A percentile compares a stretch with the other conserved stretches of the same genome.
These are phyloP conservation scores for Aythya fuligula DNA, from an alignment of 2,797 vertebrate genomes.

Conservation along the genomic window DNA sequence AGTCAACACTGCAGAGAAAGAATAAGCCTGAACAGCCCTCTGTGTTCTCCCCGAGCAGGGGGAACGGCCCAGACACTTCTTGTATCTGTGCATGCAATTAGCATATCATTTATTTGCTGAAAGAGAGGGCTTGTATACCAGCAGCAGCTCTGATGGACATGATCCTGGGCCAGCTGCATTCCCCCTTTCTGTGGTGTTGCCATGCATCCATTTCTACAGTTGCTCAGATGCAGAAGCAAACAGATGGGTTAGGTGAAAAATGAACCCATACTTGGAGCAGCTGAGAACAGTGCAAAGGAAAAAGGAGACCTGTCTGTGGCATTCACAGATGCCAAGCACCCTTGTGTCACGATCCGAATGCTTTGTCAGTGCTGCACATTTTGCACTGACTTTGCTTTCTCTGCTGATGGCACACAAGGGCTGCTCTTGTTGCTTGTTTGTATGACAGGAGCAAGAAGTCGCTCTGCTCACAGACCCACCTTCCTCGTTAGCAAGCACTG, in stretches of 20 bases:
- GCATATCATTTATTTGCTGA: neutral
- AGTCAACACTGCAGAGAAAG: neutral
- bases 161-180: fast-evolving
- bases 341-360: fast-evolving
- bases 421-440: neutral
- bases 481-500: neutral
- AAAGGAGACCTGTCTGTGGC: neutral
- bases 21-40: neutral
- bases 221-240: neutral
- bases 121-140: neutral
- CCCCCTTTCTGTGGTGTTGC: fast-evolving
- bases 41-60: neutral
- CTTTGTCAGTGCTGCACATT: fast-evolving
- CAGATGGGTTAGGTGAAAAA: neutral
- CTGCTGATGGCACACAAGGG: fast-evolving
- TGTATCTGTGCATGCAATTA: neutral
- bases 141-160: neutral
- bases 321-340: neutral
- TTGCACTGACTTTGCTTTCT: fast-evolving
- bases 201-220: fast-evolving
- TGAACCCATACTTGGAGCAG: neutral
- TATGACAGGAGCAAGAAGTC: neutral
- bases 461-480: neutral
- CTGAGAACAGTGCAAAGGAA: neutral
- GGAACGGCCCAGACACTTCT: neutral